Evolutionary conservation across 2,113 vertebrate genomes (phyloP).

Genomic region (Cephalopterus ornatus): DNA sequence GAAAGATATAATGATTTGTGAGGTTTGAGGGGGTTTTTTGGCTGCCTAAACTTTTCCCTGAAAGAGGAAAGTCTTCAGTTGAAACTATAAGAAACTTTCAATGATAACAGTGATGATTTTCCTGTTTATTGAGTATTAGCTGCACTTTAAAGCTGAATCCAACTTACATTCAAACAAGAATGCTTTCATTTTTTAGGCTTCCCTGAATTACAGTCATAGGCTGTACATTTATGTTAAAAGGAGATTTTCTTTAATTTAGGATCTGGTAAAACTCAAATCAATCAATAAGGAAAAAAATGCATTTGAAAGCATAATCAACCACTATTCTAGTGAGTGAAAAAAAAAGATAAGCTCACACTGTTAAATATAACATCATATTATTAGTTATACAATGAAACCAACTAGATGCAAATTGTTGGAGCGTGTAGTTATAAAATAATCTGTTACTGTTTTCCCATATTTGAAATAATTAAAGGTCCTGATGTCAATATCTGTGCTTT

Average conservation of each 20-base stretch:
- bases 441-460: not conserved
- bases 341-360: not conserved
- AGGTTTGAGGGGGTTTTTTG: not conserved
- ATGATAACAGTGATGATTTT: not conserved
- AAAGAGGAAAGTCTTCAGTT: not conserved
- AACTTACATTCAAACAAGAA: not conserved
- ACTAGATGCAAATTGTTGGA: not conserved
- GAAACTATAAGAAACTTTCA: not conserved
- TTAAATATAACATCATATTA: not conserved
- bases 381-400: not conserved
- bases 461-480: not conserved
- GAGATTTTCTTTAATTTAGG: not conserved
- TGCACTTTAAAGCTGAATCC: not conserved
- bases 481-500: not conserved
- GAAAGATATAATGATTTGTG: not conserved
- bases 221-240: not conserved
- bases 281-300: not conserved
- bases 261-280: not conserved
- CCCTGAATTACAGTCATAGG: not conserved
- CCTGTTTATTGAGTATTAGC: not conserved
- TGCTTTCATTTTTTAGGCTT: not conserved
- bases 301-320: not conserved
- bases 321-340: not conserved
- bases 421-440: not conserved
- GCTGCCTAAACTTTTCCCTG: not conserved